Base-by-base conservation (phyloP, 92 coral and sea anemone species). In the Paragorgia papillata region DNA sequence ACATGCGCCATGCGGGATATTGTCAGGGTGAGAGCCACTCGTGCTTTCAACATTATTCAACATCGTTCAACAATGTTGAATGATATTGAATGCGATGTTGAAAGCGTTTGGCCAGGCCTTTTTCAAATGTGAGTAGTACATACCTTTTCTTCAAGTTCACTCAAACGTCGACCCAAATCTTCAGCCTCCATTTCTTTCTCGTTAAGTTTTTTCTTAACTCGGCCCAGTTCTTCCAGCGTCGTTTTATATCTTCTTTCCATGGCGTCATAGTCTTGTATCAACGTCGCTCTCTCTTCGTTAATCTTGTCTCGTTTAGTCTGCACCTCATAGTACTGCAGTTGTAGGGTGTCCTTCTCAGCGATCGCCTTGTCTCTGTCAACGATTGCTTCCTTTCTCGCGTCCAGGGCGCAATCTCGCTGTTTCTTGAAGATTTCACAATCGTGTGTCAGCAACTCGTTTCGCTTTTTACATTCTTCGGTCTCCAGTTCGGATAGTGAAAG, bases 331-430 rank as follows among this genome's bases (percentile, higher is more conserved):
- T 86, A 84, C 57, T 92, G 85, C 32, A 79, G 62, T 43, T 85
- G 89, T 5, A 89, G 76, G 26, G 66, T 55, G 12, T 91, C 90
- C 25, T 84, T 82, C 63, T 92, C 82, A 1, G 68, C 39, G 32
- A 56, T 62, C 21, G 84, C 61, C 15, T 82, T 88, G 25, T 94
- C 98, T 53, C 95, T 73, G 55, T 89, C 97, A 29, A 62, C 46
- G 51, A 90, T 80, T 0, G 96, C 83, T 40, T 94, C 95, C 74
- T 88, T 88, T 76, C 89, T 71, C 28, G 91, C 86, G 57, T 86
- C 89, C 18, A 88, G 82, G 30, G 77, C 77, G 50, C 57, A 27
- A 63, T 94, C 94, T 33, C 98, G 81, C 43, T 94, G 98, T 28
- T 91, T 89, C 37, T 88, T 89, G 50, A 79, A 76, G 22, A 85